These are phyloP conservation scores for Oreotragus oreotragus DNA, from an alignment of 2,113 vertebrate species.

Conservation along the genomic window DNA sequence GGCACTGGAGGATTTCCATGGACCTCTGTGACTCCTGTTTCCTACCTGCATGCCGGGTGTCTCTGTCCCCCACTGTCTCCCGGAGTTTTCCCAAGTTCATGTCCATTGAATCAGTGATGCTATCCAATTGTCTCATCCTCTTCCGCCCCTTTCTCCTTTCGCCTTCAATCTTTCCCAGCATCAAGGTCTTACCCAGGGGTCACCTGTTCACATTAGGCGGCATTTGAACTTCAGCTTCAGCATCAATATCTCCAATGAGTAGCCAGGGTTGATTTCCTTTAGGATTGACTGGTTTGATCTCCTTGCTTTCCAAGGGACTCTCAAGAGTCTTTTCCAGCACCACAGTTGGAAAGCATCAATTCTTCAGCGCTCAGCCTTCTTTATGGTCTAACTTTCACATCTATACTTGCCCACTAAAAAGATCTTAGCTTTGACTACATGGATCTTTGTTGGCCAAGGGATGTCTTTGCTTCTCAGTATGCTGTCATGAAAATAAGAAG, in stretches of 20 bases:
- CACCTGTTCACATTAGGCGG: not conserved
- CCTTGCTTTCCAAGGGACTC: not conserved
- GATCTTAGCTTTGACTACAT: not conserved
- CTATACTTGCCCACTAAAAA: not conserved
- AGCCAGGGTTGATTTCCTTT: not conserved
- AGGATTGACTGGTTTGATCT: not conserved
- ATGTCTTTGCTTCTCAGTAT: not conserved
- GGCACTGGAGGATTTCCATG: not conserved
- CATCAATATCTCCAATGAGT: not conserved
- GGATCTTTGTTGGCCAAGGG: not conserved
- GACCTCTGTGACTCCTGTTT: not conserved
- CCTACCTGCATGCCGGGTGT: not conserved
- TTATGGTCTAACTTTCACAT: not conserved
- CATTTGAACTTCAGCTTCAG: not conserved
- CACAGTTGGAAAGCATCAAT: not conserved
- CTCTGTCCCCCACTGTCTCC: not conserved
- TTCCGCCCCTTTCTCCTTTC: not conserved
- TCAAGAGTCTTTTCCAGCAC: not conserved
- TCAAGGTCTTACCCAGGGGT: not conserved
- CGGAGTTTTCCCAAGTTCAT: not conserved
- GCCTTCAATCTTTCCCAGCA: not conserved
- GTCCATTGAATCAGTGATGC: not conserved
- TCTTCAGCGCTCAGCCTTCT: not conserved
- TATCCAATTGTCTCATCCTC: not conserved
- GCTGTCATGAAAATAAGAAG: not conserved